Conservation (phyloP, 2,113 vertebrate species). For the Dasyprocta punctata region DNA sequence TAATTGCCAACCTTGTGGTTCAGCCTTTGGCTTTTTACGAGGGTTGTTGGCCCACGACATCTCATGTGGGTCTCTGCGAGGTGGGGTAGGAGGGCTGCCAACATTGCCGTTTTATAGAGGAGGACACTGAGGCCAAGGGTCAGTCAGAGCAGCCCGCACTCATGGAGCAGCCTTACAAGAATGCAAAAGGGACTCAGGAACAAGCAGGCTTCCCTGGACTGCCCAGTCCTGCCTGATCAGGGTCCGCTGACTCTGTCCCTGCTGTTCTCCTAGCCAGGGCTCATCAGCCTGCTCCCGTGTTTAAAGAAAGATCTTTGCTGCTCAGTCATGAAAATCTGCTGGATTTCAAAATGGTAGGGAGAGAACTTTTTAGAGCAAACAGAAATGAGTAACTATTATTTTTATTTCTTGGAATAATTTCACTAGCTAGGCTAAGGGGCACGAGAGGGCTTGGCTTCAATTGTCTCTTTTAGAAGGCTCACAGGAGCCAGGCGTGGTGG, state of each 20-base stretch:
- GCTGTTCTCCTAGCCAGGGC: neutral
- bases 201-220: too few species aligned
- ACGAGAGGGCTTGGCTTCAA: neutral
- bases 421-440: constrained; percentile 41
- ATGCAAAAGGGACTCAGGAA: neutral
- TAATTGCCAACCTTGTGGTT: too few species aligned
- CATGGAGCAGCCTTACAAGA: neutral
- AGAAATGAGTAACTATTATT: constrained; percentile 17
- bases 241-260: neutral
- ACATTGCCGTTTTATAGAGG: neutral
- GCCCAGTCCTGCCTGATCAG: neutral
- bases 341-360: constrained; percentile 1
- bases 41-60: neutral
- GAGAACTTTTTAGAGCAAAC: constrained; percentile 4
- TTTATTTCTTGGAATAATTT: constrained; percentile 53
- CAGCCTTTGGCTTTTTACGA: neutral
- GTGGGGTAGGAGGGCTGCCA: neutral
- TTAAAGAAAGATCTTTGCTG: neutral
- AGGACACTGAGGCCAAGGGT: neutral
- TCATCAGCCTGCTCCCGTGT: neutral
- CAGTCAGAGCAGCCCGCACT: neutral
- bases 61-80: neutral
- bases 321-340: neutral
- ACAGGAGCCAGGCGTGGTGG: too few species aligned
- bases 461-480: neutral